Evolutionary conservation across 1,140 invertebrate species (phyloP), one percentile per base, ranked within the genome.

Genomic region (Leptinotarsa defecta): DNA sequence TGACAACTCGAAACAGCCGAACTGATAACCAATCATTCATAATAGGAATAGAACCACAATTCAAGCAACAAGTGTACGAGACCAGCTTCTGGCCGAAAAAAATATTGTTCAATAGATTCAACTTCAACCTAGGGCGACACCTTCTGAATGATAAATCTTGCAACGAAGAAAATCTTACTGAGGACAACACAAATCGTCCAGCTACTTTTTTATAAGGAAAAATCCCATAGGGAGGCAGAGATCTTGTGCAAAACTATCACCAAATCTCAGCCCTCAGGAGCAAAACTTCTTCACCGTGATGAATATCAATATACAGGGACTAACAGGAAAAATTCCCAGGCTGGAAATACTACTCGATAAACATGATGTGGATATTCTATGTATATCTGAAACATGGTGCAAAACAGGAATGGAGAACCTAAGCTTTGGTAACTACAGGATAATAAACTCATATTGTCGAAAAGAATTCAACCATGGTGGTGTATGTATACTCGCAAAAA

Each of bases 341-440:
- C 24, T 65, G 20, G 63, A 65, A n/a, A 24, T 65, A n/a, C 20
- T 65, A 20, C 63, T 65, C 15, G 63, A 65, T n/a, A 20, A 65
- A 20, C 15, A 65, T 20, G 63, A 65, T 27, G 20, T 65, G 20
- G 63, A 65, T 65, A 20, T 65, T 5, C 63, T 65, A 20, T 65
- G 63, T 65, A 65, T 65, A 65, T 22, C 20, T 20, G 63, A 24
- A 65, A 65, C 63, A 65, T n/a, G 15, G 63, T 65, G 20, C 20
- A 20, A 65, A 65, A n/a, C 15, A n/a, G 24, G 20, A 65, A 65
- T 65, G 63, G 63, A 65, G 20, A 65, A 65, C 20, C 63, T 65
- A 65, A 65, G 63, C 63, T 65, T 65, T 65, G 63, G 63, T n/a
- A 65, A 65, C 63, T n/a, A 65, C 63, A 65, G 20, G 20, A 65